Percentiles rank a stretch among this genome's conserved stretches.
Conservation (phyloP, 2,113 vertebrate species). For the Trogon melanurus region DNA sequence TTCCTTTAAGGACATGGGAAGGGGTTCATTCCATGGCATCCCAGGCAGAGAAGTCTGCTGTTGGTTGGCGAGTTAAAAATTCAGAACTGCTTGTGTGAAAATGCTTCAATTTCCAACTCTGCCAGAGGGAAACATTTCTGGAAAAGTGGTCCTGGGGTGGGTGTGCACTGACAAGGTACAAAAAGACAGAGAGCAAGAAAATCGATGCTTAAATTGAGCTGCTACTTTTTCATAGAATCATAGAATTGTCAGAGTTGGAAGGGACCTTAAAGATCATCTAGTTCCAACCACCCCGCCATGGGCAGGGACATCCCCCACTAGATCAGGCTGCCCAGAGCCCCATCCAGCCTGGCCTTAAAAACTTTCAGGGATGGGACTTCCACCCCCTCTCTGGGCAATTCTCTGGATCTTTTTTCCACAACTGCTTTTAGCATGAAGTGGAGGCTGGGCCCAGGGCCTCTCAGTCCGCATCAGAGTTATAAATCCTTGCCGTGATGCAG, state of each 20-base stretch:
- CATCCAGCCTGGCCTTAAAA: no score
- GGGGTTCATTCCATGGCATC: not conserved
- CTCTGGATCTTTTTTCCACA: not conserved
- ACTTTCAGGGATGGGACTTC: no score
- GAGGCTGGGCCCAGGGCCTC: not conserved
- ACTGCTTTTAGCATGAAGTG: rapidly evolving
- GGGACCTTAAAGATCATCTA: no score
- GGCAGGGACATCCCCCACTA: no score
- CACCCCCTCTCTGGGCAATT: no score
- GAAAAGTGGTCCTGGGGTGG: not conserved
- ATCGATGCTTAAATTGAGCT: not conserved
- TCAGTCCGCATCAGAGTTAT: not conserved
- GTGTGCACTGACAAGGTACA: not conserved
- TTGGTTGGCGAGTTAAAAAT: not conserved
- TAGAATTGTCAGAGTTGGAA: no score
- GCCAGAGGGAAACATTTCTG: not conserved
- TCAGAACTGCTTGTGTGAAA: not conserved
- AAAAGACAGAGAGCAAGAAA: not conserved
- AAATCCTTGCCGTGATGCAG: not conserved
- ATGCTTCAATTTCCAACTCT: not conserved
- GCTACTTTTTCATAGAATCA: not conserved
- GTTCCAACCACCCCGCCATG: no score
- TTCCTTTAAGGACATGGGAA: not conserved
- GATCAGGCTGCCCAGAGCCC: no score
- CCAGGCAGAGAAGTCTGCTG: not conserved